Percentiles rank a stretch among this genome's conserved stretches.
Evolutionary conservation across 37 sponge, comb jelly and placozoan genomes (phyloP).

Genomic region (Lycopodina hypogea): DNA sequence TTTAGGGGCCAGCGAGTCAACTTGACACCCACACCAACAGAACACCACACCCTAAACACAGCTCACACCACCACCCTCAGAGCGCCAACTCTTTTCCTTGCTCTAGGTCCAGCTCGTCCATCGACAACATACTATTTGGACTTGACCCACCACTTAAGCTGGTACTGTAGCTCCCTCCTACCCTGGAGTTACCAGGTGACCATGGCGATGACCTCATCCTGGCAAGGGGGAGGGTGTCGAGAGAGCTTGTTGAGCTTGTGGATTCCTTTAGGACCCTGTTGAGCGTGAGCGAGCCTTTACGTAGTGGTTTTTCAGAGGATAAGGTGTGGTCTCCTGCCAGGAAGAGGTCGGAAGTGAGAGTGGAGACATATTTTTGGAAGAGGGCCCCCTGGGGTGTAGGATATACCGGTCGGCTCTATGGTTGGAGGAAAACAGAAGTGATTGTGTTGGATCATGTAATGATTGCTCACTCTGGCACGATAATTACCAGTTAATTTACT

Average conservation of each 20-base stretch:
- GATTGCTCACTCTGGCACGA: background rate
- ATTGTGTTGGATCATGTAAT: background rate
- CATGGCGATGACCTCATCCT: background rate
- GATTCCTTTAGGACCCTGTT: background rate
- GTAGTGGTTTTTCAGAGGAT: too few relatives aligned
- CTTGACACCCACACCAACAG: background rate
- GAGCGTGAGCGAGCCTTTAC: conserved; percentile 3
- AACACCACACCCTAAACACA: background rate
- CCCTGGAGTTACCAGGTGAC: background rate
- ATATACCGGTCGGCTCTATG: conserved; percentile 8
- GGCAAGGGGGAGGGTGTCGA: background rate
- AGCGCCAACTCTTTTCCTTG: too few relatives aligned
- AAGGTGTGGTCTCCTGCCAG: conserved; percentile 5
- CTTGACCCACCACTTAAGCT: background rate
- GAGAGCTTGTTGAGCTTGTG: background rate
- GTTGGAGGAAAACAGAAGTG: background rate
- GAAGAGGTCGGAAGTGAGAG: conserved; percentile 28
- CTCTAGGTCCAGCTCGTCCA: conserved; percentile 19
- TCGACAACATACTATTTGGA: conserved; percentile 16
- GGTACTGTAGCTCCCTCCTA: background rate
- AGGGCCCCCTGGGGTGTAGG: conserved; percentile 39
- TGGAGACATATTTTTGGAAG: conserved; percentile 41
- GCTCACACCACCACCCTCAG: too few relatives aligned
- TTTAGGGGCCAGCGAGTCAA: too few relatives aligned
- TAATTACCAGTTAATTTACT: too few relatives aligned